Base-by-base conservation (phyloP, 2,113 vertebrate genomes). In the Jacana jacana region DNA sequence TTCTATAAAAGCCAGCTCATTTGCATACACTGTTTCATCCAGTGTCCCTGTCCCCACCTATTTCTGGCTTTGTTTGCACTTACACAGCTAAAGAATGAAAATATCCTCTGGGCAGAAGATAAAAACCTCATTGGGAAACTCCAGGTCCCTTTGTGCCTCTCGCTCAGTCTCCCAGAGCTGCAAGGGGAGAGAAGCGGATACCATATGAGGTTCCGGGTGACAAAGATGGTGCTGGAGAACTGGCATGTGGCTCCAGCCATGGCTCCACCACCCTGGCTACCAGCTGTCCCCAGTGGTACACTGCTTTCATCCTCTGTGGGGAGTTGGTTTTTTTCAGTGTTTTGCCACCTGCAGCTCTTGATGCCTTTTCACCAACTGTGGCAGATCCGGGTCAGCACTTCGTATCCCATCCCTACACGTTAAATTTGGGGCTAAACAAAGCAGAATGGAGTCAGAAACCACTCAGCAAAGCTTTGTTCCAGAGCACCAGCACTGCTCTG, bases 201-300 rank as follows among this genome's bases (percentile, higher is more conserved):
- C 63, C 2, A 4, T 14, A 39, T 2, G 4, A 88, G 48, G n/a
- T 57, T 71, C 1, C 2, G 18, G 30, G 18, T 1, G 0, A 39
- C 20, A 49, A 30, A 49, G 58, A 30, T 73, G 49, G 28, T 2
- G 4, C 49, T 3, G 30, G 48, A n/a, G 28, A 81, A 24, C 35
- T 78, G 71, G n/a, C 1, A 0, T 4, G 4, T 28, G 35, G 54
- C 48, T 78, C 37, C 28, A 39, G 57, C 58, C 10, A 7, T 17
- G 35, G n/a, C 46, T 69, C 60, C 64, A 69, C 28, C 37, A 9
- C 37, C 46, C 16, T 31, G 37, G 9, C 35, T n/a, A 22, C 63
- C 71, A 86, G 65, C 64, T 68, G 46, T 81, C 46, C 61, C n/a
- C 39, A 44, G 3, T 0, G 3, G 27, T 13, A 27, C 0, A 0